A percentile compares a stretch with the other conserved stretches of the same genome.
These are phyloP conservation scores for Chloropsis cyanopogon DNA, from an alignment of 2,113 vertebrate species.

Conservation along the genomic window DNA sequence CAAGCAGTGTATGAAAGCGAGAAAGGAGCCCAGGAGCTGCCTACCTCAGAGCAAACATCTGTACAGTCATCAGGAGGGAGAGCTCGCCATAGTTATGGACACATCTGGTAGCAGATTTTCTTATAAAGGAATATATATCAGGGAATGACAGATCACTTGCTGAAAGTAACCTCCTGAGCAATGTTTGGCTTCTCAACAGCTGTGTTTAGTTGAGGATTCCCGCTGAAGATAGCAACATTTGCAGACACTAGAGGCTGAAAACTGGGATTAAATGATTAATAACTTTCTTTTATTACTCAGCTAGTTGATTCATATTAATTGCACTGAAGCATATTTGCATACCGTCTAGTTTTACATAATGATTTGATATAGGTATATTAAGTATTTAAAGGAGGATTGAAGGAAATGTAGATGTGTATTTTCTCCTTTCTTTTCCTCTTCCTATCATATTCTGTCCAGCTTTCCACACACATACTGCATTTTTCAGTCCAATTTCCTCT, in stretches of 20 bases:
- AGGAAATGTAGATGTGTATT: not conserved
- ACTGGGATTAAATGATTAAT: not conserved
- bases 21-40: not conserved
- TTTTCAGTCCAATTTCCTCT: not conserved
- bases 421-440: not conserved
- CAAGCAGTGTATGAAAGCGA: not conserved
- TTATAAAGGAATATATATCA: not conserved
- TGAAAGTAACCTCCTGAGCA: conserved; percentile 20
- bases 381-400: conserved; percentile 13
- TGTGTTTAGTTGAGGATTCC: conserved; percentile 35
- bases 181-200: not conserved
- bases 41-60: not conserved
- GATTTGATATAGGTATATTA: not conserved
- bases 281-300: not conserved
- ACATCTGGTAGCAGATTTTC: not conserved
- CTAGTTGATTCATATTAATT: not conserved
- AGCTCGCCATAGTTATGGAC: not conserved
- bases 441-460: not conserved
- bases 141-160: conserved; percentile 8
- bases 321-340: not conserved
- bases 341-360: not conserved
- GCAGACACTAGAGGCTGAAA: not conserved
- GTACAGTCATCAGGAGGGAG: not conserved
- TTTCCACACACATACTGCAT: not conserved
- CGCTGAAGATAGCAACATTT: conserved; percentile 30